A percentile compares a stretch with the other conserved stretches of the same genome.
Conservation (phyloP, 2,888 invertebrate genomes). For the Hirtodrosophila trivittata region DNA sequence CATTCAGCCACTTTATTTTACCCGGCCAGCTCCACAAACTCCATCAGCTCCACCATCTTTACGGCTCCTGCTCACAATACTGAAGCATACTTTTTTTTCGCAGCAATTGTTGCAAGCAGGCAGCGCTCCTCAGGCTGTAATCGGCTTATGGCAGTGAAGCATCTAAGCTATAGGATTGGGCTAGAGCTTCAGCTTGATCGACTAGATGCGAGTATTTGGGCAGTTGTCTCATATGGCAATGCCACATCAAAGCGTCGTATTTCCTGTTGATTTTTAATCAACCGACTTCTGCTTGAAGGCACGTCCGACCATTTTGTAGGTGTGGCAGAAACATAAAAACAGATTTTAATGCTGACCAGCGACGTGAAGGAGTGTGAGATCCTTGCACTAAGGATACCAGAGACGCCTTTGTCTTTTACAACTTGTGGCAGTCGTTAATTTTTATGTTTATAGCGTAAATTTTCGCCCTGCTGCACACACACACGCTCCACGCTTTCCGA, state of each 20-base stretch:
- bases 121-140: slow-evolving; percentile 46
- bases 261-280: slow-evolving; percentile 70
- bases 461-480: slow-evolving; percentile 76
- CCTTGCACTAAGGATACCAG: not conserved
- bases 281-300: slow-evolving; percentile 30
- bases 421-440: slow-evolving; percentile 81
- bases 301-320: slow-evolving; percentile 50
- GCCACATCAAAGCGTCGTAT: slow-evolving; percentile 17
- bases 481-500: slow-evolving; percentile 18
- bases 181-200: slow-evolving; percentile 9
- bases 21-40: slow-evolving; percentile 15
- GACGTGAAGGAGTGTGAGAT: slow-evolving; percentile 16
- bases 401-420: slow-evolving; percentile 78
- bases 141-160: slow-evolving; percentile 61
- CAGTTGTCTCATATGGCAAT: not conserved
- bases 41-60: slow-evolving; percentile 31
- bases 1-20: slow-evolving; percentile 65
- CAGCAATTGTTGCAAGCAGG: slow-evolving; percentile 34
- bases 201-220: not conserved
- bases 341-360: slow-evolving; percentile 78
- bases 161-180: slow-evolving; percentile 28
- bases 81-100: slow-evolving; percentile 34
- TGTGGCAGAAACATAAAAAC: slow-evolving; percentile 74
- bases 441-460: slow-evolving; percentile 80
- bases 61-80: slow-evolving; percentile 32